Base-by-base conservation (phyloP, 2,797 vertebrate species). In the Pangasius krempfi region DNA sequence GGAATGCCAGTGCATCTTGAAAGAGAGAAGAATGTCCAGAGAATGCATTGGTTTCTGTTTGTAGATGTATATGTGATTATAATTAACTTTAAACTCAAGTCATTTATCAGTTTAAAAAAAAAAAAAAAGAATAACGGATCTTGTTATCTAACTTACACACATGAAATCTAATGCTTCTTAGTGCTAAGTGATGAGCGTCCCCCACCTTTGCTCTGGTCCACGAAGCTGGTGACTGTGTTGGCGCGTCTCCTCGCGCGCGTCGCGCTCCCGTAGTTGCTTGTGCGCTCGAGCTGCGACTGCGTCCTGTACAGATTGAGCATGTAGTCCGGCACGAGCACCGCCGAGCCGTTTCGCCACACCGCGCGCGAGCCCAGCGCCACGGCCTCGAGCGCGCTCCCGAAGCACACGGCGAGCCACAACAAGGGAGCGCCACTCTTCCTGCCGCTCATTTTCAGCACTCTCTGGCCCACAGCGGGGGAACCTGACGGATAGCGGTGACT, bases 221-320 rank as follows among this genome's bases (percentile, higher is more conserved):
- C 94, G 93, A 97, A 97, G 93, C 96, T 97, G 81, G 96, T 97
- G 91, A 97, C 96, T 0, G 96, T 97, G 93, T 97, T 96, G n/a
- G 95, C 94, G 84, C 90, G 92, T 91, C 92, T 91, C 86, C 82
- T 92, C 84, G 91, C 86, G 5, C 85, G 90, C 72, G 91, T 58
- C 44, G 88, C 86, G 76, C 87, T 94, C 84, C 85, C 87, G 88
- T 92, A 91, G 2, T 76, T 79, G 66, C 91, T 91, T 66, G 90
- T 89, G 85, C 92, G 92, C 82, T 93, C 92, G 54, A 92, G 90
- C 86, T 92, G 88, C 25, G 95, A 94, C 91, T 97, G 93, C 72
- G 95, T 94, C 89, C 94, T 95, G 94, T 97, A 97, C 8, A 97
- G 95, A 84, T 94, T 92, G 89, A 96, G 73, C 96, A 96, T 96